Conservation (phyloP, 2,797 vertebrate species). For the Cynodonichthys magdalenae region DNA sequence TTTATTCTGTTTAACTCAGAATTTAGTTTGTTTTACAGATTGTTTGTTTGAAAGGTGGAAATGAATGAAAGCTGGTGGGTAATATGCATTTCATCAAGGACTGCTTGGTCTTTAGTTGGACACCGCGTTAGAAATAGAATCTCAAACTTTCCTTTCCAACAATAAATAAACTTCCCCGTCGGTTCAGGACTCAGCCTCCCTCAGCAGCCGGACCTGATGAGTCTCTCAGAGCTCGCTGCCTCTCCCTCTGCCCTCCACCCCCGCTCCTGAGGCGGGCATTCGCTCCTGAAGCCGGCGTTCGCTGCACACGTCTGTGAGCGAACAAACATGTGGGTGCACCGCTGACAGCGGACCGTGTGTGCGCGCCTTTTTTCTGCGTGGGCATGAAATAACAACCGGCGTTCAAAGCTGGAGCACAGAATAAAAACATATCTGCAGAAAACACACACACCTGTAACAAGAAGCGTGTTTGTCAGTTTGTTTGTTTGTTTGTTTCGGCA, state of each 20-base stretch:
- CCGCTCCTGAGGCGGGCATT: slow-evolving; percentile 54
- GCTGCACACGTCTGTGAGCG: slow-evolving; percentile 35
- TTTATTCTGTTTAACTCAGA: background rate
- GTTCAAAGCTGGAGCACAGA: background rate
- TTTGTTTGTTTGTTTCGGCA: slow-evolving; percentile 25
- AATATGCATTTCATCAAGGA: too few species aligned
- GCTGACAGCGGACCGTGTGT: slow-evolving; percentile 52
- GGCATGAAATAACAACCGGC: slow-evolving; percentile 69
- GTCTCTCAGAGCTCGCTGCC: slow-evolving; percentile 32
- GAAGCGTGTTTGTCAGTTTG: slow-evolving; percentile 23
- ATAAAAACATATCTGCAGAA: slow-evolving; percentile 4
- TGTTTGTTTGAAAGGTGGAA: too few species aligned
- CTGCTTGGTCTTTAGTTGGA: too few species aligned
- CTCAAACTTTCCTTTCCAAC: too few species aligned
- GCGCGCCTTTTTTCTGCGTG: slow-evolving; percentile 62
- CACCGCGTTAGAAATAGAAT: too few species aligned
- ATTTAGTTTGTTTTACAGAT: too few species aligned
- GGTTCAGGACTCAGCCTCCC: slow-evolving; percentile 5
- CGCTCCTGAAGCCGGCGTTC: slow-evolving; percentile 24
- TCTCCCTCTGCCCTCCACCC: slow-evolving; percentile 55
- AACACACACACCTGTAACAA: slow-evolving; percentile 44
- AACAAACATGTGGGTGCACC: slow-evolving; percentile 72
- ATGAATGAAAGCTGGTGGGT: too few species aligned
- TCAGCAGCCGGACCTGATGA: slow-evolving; percentile 56
- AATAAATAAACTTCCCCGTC: too few species aligned